These are phyloP conservation scores for Chondrosia reniformis DNA, from an alignment of 37 sponge, comb jelly and placozoan genomes.

Conservation along the genomic window DNA sequence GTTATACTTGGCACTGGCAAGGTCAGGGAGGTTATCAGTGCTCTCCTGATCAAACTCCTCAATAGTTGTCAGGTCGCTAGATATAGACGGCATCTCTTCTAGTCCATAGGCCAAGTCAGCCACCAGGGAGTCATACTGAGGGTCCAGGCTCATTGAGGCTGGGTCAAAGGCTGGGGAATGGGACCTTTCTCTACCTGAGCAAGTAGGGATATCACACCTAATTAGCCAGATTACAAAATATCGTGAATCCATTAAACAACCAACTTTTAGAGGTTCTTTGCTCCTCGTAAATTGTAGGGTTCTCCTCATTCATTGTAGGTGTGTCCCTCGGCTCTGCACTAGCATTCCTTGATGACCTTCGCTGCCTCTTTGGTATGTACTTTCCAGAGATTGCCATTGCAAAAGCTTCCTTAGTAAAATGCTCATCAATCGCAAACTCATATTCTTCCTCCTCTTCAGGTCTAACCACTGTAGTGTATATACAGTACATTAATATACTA, in stretches of 20 bases:
- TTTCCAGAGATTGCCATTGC: not conserved
- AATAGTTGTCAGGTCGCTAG: not conserved
- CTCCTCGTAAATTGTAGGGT: too few species aligned
- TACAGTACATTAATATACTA: too few species aligned
- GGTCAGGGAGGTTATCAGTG: not conserved
- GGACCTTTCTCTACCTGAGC: too few species aligned
- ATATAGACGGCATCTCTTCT: slow-evolving; percentile 13
- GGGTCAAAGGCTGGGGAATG: not conserved
- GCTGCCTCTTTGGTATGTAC: not conserved
- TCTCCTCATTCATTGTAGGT: too few species aligned
- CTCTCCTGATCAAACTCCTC: not conserved
- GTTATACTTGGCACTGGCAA: not conserved
- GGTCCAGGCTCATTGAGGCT: not conserved
- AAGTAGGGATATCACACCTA: too few species aligned
- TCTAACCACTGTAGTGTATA: not conserved
- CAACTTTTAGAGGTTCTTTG: too few species aligned
- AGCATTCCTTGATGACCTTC: too few species aligned
- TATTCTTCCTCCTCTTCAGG: not conserved
- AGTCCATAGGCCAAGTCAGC: not conserved
- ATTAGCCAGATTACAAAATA: too few species aligned
- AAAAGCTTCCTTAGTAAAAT: not conserved
- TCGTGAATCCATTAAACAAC: too few species aligned
- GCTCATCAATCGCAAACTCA: slow-evolving; percentile 5
- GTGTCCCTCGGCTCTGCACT: too few species aligned
- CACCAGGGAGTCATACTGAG: slow-evolving; percentile 20